A percentile compares a stretch with the other conserved stretches of the same genome.
Evolutionary conservation across 2,113 vertebrate species (phyloP).

Genomic region (Naja naja): DNA sequence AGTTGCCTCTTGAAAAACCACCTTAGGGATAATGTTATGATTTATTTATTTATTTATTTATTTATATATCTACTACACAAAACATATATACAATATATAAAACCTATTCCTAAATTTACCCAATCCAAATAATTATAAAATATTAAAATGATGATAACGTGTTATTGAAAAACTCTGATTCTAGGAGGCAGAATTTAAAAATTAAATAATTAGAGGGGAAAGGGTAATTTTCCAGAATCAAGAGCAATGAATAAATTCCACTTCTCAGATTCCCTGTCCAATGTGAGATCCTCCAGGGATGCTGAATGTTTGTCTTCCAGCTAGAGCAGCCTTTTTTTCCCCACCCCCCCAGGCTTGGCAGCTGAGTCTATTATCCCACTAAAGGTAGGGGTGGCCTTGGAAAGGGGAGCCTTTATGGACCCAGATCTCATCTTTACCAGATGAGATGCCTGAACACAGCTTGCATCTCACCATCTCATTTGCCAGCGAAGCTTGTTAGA

Average conservation of each 20-base stretch:
- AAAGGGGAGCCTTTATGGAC: neutral
- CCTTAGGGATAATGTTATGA: neutral
- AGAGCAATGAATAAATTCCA: neutral
- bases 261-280: neutral
- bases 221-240: neutral
- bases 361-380: neutral
- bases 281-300: neutral
- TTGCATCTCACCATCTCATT: neutral
- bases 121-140: too few relatives aligned
- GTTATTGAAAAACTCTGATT: neutral
- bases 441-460: neutral
- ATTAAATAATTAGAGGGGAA: neutral
- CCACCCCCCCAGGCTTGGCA: neutral
- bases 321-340: neutral
- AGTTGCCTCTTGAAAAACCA: too few relatives aligned
- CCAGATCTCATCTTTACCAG: neutral
- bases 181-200: neutral
- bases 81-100: too few relatives aligned
- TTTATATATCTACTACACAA: too few relatives aligned
- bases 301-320: neutral
- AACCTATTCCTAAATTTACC: too few relatives aligned
- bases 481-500: neutral
- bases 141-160: neutral
- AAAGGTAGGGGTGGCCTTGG: neutral
- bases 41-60: too few relatives aligned